phyloP scores from a whole-genome alignment of 2,113 vertebrate species.

The Neolamprologus kungweensis region DNA sequence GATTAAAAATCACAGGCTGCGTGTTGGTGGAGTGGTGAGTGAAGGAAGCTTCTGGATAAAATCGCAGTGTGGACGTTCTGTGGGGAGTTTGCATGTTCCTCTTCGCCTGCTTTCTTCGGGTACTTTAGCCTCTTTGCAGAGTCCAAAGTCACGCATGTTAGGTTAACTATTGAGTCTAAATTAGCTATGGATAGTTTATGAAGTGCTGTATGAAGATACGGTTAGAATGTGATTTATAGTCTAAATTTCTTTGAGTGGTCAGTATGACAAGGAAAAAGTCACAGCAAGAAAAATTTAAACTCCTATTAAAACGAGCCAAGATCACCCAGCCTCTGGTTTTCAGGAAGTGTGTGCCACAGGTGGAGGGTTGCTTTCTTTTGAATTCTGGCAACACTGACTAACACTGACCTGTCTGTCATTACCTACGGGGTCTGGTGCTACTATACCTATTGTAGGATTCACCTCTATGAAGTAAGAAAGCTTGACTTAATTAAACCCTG shows the following conservation, averaged over 20 bases:
- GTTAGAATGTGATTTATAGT: not conserved
- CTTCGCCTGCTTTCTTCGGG: rapidly evolving
- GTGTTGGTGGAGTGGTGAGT: not conserved
- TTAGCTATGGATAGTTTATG: not conserved
- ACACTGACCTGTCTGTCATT: not conserved
- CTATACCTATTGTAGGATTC: not conserved
- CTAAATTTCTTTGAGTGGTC: not conserved
- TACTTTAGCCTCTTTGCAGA: not conserved
- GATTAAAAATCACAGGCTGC: not conserved
- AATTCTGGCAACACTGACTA: not conserved
- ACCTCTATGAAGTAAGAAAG: not conserved
- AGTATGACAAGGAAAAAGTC: not conserved
- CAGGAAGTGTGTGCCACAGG: not conserved
- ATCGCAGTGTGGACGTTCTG: rapidly evolving
- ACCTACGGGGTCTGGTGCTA: not conserved
- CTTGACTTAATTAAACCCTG: not conserved
- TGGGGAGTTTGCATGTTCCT: not conserved
- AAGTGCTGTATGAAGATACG: not conserved
- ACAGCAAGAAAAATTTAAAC: not conserved
- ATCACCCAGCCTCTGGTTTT: not conserved
- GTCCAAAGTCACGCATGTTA: not conserved
- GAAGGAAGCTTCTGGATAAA: not conserved
- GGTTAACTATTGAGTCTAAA: not conserved
- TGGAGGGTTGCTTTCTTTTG: not conserved
- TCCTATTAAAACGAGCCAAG: rapidly evolving